phyloP scores from a whole-genome alignment of 2,797 vertebrate genomes.

The Enteromius unitaeniatus region DNA sequence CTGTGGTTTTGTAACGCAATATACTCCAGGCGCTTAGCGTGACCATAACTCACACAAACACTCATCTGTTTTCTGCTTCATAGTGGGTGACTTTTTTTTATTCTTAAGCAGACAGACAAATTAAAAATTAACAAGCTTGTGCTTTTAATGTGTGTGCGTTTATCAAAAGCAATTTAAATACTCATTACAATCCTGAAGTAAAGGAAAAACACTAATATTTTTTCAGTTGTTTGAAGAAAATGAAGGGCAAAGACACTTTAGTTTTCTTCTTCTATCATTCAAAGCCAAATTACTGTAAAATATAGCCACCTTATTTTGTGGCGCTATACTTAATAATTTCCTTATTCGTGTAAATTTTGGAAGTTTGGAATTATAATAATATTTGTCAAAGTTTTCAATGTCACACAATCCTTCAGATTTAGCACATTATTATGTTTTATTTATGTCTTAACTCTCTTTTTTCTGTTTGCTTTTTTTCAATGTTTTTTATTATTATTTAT shows the following conservation, averaged over 20 bases:
- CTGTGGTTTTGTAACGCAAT: constrained; percentile 28
- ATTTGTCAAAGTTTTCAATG: neutral
- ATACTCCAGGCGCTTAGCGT: neutral
- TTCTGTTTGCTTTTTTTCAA: neutral
- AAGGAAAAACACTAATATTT: neutral
- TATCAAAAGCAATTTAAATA: neutral
- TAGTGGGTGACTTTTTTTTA: constrained; percentile 24
- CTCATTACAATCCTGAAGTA: neutral
- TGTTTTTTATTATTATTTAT: too few species aligned
- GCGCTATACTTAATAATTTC: neutral
- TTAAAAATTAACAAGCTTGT: constrained; percentile 7
- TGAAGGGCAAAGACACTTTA: neutral
- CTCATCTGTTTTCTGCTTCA: constrained; percentile 21
- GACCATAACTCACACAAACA: constrained; percentile 34
- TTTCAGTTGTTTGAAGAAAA: neutral
- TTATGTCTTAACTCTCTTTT: neutral
- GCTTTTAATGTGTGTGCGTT: constrained; percentile 9
- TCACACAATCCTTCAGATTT: neutral
- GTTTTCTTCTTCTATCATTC: neutral
- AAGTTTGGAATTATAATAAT: too few species aligned
- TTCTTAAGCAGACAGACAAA: neutral
- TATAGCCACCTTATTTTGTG: neutral
- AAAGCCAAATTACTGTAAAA: neutral
- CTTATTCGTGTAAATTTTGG: neutral
- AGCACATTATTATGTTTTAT: neutral